phyloP scores from a whole-genome alignment of 2,113 vertebrate species.

The Antigone vipio region DNA sequence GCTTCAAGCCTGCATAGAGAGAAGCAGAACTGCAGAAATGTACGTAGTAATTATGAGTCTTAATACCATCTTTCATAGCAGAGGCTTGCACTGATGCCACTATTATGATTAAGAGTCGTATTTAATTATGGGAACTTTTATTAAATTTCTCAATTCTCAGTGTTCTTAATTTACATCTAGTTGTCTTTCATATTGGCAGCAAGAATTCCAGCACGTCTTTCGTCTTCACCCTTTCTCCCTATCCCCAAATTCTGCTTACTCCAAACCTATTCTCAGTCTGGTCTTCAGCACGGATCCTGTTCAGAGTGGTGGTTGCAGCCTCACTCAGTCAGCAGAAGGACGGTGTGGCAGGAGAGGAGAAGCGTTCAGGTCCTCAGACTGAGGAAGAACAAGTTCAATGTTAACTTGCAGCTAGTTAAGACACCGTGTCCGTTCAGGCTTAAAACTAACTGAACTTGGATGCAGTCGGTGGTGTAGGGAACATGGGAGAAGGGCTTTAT shows the following conservation, averaged over 20 bases:
- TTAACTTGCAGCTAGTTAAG: background rate
- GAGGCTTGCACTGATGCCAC: background rate
- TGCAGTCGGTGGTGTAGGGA: background rate
- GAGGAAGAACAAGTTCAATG: background rate
- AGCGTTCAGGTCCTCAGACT: fast-evolving
- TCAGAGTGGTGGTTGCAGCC: background rate
- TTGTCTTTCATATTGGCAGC: background rate
- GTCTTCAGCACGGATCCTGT: fast-evolving
- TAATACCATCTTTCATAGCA: constrained; percentile 24
- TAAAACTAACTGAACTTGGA: background rate
- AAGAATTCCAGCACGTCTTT: background rate
- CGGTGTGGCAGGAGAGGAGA: background rate
- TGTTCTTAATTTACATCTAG: background rate
- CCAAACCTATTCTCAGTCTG: background rate
- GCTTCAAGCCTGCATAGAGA: constrained; percentile 10
- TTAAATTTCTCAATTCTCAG: background rate
- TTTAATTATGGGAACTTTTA: constrained; percentile 11
- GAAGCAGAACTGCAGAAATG: background rate
- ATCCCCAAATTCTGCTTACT: background rate
- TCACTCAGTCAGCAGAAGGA: background rate
- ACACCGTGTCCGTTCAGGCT: background rate
- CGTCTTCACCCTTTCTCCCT: background rate
- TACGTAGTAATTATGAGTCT: background rate
- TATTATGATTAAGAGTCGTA: background rate
- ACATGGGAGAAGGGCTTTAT: background rate